phyloP scores from a whole-genome alignment of 2,113 vertebrate species.

The Formicarius rufipectus region DNA sequence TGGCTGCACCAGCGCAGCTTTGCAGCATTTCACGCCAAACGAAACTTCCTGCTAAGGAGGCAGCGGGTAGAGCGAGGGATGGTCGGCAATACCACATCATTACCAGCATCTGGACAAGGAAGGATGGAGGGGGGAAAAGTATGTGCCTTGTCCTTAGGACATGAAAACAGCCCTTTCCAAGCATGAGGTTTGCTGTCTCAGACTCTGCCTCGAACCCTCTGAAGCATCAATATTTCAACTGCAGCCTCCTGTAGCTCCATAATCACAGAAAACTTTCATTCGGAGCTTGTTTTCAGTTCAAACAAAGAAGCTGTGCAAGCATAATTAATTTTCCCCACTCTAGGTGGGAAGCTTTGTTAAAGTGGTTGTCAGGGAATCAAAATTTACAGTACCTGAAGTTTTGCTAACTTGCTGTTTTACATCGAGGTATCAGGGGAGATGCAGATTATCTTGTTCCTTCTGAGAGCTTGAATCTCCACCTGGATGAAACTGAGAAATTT shows the following conservation, averaged over 20 bases:
- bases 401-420: not conserved
- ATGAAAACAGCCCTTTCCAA: not conserved
- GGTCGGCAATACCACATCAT: not conserved
- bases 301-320: not conserved
- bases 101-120: rapidly evolving
- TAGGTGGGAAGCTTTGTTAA: not conserved
- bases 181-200: not conserved
- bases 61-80: rapidly evolving
- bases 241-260: not conserved
- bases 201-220: not conserved
- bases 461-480: slow-evolving; percentile 11
- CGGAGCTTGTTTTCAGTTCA: not conserved
- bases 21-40: not conserved
- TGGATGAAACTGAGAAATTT: not conserved
- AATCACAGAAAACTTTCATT: not conserved
- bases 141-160: not conserved
- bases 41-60: not conserved
- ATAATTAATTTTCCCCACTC: not conserved
- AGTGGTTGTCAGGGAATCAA: slow-evolving; percentile 2
- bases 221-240: not conserved
- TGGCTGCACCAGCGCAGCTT: not conserved
- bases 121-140: not conserved
- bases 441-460: not conserved
- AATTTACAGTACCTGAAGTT: slow-evolving; percentile 34
- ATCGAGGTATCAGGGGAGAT: not conserved